Base-by-base conservation (phyloP, 1,140 invertebrate species). In the Tetragnatha versicolor region DNA sequence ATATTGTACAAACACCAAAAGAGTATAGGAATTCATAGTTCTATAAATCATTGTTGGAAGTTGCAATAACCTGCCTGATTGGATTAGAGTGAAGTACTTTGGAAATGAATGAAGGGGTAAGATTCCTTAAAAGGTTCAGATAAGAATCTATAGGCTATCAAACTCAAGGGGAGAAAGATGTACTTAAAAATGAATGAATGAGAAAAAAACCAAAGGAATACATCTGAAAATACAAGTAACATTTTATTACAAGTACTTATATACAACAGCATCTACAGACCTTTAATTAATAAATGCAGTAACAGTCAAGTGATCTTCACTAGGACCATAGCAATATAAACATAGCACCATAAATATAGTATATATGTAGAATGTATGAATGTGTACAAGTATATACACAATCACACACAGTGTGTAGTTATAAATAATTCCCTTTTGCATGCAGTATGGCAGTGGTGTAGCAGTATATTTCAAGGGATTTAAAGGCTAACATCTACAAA, bases 291-390 rank as follows among this genome's bases (percentile, higher is more conserved):
- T 76, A 76, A 76, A 76, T 76, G 73, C 73, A 76, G 10, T 45
- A 76, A 63, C 60, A 76, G 61, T 76, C 60, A 76, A 76, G 60
- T 63, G 73, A 76, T 29, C 66, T 17, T 33, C 66, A 33, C 37
- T 66, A 76, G 61, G 61, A 76, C 49, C 73, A 76, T 76, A 47
- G 73, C 73, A 76, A 76, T 76, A 76, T 66, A 76, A 76, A 76
- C 73, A 76, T 76, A 76, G 73, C 73, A 76, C 73, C 73, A 76
- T 65, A 76, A 51, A 53, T 35, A 53, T 55, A 70, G 35, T 53
- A 37, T 53, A 33, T 53, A 70, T 47, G 66, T 33, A 68, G 51
- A 53, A 70, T 47, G 33, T 29, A 70, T 37, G 31, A 25, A 27
- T 60, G n/a, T 53, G 39, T 53, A 53, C 53, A 31, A n/a, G 39